Percentiles rank a stretch among this genome's conserved stretches.
These are phyloP conservation scores for Corythaeola cristata DNA, from an alignment of 2,113 vertebrate species.

Conservation along the genomic window DNA sequence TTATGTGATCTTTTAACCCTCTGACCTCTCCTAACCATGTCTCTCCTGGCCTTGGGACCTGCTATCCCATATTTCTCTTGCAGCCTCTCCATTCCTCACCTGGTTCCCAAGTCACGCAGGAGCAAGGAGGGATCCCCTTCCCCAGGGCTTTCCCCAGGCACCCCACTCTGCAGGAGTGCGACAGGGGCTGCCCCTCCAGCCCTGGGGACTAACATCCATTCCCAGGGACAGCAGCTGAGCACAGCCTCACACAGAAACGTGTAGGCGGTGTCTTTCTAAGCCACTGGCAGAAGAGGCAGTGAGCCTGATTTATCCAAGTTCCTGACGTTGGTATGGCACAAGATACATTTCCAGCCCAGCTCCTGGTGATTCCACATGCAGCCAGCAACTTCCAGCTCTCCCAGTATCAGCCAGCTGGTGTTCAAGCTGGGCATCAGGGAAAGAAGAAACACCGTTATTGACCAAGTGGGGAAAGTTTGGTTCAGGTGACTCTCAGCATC, in stretches of 20 bases:
- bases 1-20: background rate
- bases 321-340: background rate
- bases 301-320: background rate
- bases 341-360: background rate
- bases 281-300: rapidly evolving
- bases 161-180: rapidly evolving
- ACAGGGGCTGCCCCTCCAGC: background rate
- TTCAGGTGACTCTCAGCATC: background rate
- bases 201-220: background rate
- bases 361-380: background rate
- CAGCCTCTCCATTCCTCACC: background rate
- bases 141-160: background rate
- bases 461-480: background rate
- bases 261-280: rapidly evolving
- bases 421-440: background rate
- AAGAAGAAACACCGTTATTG: background rate
- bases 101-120: rapidly evolving
- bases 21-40: background rate
- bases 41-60: background rate
- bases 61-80: rapidly evolving
- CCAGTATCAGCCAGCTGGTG: background rate
- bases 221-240: background rate
- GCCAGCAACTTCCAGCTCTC: background rate
- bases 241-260: rapidly evolving
- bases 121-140: background rate